Conservation (phyloP, 92 coral and sea anemone genomes). For the Anthopleura xanthogrammica region DNA sequence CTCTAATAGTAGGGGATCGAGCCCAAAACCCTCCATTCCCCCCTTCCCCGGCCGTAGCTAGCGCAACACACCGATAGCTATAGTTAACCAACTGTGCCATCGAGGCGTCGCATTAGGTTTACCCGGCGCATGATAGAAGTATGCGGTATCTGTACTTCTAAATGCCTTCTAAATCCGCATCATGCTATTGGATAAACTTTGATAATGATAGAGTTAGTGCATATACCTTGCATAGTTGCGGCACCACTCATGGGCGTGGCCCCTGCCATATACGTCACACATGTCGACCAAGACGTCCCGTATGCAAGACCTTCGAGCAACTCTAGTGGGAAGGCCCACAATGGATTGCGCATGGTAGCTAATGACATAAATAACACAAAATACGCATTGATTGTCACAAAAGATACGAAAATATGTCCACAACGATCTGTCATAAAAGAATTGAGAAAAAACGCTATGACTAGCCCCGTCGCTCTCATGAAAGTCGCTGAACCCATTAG, state of each 20-base stretch:
- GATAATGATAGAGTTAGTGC: too few relatives aligned
- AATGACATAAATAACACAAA: constrained; percentile 72
- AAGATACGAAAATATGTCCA: constrained; percentile 61
- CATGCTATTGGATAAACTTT: too few relatives aligned
- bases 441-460: constrained; percentile 74
- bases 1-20: too few relatives aligned
- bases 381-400: constrained; percentile 58
- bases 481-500: constrained; percentile 83
- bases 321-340: constrained; percentile 85
- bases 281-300: constrained; percentile 93
- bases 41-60: too few relatives aligned
- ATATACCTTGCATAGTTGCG: constrained; percentile 94
- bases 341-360: constrained; percentile 76
- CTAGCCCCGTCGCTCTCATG: constrained; percentile 64
- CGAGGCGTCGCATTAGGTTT: too few relatives aligned
- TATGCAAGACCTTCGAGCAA: constrained; percentile 80
- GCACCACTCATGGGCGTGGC: constrained; percentile 95
- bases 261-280: constrained; percentile 88
- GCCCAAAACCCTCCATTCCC: too few relatives aligned
- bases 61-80: too few relatives aligned
- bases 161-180: too few relatives aligned
- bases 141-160: too few relatives aligned
- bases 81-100: too few relatives aligned
- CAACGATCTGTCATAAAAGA: constrained; percentile 59
- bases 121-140: too few relatives aligned